Percentiles rank a stretch among this genome's conserved stretches.
Conservation (phyloP, 2,888 invertebrate species). For the Diploptera punctata region DNA sequence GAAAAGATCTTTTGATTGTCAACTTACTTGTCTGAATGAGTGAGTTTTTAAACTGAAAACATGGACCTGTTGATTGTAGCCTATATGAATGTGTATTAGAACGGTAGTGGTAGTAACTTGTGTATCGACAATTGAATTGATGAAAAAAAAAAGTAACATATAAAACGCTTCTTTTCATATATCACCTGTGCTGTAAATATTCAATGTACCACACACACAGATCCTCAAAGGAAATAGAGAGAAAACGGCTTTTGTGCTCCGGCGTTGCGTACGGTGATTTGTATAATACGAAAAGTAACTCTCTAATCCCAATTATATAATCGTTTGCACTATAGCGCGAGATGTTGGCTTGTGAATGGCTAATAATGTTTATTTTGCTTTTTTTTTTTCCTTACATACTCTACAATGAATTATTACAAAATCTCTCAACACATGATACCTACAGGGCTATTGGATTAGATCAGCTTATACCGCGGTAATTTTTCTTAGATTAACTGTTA, state of each 20-base stretch:
- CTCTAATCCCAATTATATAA: conserved; percentile 13
- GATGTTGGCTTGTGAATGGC: background rate
- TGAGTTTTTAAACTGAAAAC: conserved; percentile 7
- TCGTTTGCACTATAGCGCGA: background rate
- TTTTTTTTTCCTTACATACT: no score
- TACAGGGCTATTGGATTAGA: no score
- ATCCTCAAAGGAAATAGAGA: background rate
- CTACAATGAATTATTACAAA: no score
- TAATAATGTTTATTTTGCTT: background rate
- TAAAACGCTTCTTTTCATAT: background rate
- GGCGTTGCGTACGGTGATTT: background rate
- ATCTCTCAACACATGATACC: no score
- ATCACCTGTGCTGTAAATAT: background rate
- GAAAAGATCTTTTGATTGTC: conserved; percentile 22
- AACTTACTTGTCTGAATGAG: background rate
- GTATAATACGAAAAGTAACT: background rate
- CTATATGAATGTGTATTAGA: background rate
- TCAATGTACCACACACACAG: background rate
- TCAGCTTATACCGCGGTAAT: no score
- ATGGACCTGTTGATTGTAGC: background rate
- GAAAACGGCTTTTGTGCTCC: background rate
- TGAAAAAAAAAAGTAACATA: background rate
- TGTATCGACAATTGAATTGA: conserved; percentile 7
- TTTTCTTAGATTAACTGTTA: no score
- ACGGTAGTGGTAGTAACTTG: no score